Base-by-base conservation (phyloP, 92 coral and sea anemone genomes). In the Nematostella vectensis region DNA sequence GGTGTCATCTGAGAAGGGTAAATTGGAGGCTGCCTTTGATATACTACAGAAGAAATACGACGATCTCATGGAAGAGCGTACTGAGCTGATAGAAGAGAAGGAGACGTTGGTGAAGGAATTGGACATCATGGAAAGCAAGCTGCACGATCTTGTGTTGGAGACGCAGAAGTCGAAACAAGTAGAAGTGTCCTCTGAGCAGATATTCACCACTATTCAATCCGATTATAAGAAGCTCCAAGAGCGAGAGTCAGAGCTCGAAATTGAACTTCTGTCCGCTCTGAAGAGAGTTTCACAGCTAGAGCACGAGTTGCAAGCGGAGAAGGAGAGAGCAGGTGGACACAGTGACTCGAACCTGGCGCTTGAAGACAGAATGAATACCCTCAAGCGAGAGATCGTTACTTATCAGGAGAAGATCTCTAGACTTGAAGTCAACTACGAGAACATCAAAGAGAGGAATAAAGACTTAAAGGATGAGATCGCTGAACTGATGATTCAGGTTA, bases 1-100 rank as follows among this genome's bases (percentile, higher is more conserved):
- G 27, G 75, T 93, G 61, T 77, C 83, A 48, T 84, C 82, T 39
- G 83, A 87, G 21, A 83, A 87, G 69, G 81, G 83, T 53, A 93
- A 87, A 48, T 63, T 87, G 11, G 80, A 71, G 0, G 47, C 80
- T 11, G 75, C 79, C 27, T 67, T 85, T 31, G 83, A 80, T 52
- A 71, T 88, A 3, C 47, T 59, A 1, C 74, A 63, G 47, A 77
- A 86, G 9, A 78, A 81, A 55, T 38, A 73, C 50, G 80, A 64
- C n/a, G 95, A 80, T 27, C 20, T 85, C 49, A 71, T 75, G 31
- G 39, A 70, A 12, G 95, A 85, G 49, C 63, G 70, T 8, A 43
- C 47, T 8, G 88, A 73, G 42, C 63, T 83, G 57, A 68, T 63
- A n/a, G 75, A 82, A 11, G 95, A 85, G 28, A 75, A 77, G 37